Evolutionary conservation across 2,888 invertebrate genomes (phyloP).

Genomic region (Patella caerulea): DNA sequence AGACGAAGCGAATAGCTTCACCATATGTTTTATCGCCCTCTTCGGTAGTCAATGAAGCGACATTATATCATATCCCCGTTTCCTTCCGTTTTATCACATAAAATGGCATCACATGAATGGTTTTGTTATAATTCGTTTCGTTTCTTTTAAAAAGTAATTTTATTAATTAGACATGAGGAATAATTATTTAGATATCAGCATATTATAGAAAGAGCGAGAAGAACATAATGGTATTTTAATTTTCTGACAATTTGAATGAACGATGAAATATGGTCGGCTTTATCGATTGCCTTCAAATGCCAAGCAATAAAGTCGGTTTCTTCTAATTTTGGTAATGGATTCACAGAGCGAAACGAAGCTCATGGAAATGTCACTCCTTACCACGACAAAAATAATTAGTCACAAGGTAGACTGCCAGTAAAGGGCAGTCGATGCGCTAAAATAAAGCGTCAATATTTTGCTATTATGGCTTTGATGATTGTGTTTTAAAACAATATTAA

Average conservation of each 20-base stretch:
- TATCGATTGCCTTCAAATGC: conserved; percentile 8
- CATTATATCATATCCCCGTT: too few species aligned
- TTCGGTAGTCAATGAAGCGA: too few species aligned
- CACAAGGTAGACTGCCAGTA: too few species aligned
- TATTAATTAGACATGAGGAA: conserved; percentile 4
- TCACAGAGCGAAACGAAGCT: conserved; percentile 10
- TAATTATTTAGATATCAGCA: neutral
- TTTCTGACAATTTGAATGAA: neutral
- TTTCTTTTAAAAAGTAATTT: neutral
- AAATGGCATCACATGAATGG: too few species aligned
- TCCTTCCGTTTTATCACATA: too few species aligned
- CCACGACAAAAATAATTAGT: neutral
- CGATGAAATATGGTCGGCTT: neutral
- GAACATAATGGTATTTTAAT: conserved; percentile 4
- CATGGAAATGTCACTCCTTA: neutral
- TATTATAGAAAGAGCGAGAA: neutral
- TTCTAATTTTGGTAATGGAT: conserved; percentile 13
- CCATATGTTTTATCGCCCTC: conserved; percentile 4
- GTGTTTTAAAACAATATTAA: too few species aligned
- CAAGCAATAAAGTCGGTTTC: conserved; percentile 7
- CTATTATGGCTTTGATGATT: too few species aligned
- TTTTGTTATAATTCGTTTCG: too few species aligned
- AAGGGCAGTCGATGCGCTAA: too few species aligned
- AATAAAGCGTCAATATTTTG: too few species aligned
- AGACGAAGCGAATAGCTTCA: neutral